Conservation (phyloP, 2,113 vertebrate species). For the Mungos mungo region DNA sequence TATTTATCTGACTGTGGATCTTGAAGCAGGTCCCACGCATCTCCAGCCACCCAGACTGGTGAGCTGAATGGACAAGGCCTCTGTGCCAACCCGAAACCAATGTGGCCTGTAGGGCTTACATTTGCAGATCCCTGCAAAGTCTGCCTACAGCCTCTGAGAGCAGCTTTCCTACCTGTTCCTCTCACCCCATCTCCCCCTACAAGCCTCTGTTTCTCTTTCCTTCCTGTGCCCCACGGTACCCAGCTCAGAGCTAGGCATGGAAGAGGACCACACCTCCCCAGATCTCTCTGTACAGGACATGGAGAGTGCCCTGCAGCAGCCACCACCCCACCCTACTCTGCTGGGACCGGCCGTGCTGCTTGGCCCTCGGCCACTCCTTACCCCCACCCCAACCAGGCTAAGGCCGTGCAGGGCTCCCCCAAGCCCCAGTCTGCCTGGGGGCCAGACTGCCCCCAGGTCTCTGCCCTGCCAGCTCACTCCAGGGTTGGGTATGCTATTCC, state of each 20-base stretch:
- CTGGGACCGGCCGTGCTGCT: not conserved
- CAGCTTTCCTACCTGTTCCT: not conserved
- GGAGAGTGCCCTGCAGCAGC: not conserved
- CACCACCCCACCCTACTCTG: not conserved
- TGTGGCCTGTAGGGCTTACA: not conserved
- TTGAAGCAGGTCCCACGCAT: not conserved
- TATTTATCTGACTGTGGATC: not conserved
- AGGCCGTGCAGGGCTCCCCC: not conserved
- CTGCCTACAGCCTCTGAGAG: not conserved
- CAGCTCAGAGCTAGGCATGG: not conserved
- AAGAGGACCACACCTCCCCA: too few relatives aligned
- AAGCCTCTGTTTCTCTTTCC: not conserved
- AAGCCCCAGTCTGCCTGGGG: not conserved
- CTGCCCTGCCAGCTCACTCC: conserved; percentile 1
- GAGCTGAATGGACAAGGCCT: not conserved
- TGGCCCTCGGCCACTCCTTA: not conserved
- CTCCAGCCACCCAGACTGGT: not conserved
- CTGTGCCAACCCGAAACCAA: not conserved
- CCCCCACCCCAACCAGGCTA: not conserved
- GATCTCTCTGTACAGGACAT: not conserved
- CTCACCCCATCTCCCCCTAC: not conserved
- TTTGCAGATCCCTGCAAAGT: not conserved
- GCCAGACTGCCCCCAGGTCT: conserved; percentile 22
- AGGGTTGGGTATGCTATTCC: not conserved
- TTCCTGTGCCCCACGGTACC: not conserved